phyloP scores from a whole-genome alignment of 2,888 invertebrate species.

The Crossocerus cetratus region DNA sequence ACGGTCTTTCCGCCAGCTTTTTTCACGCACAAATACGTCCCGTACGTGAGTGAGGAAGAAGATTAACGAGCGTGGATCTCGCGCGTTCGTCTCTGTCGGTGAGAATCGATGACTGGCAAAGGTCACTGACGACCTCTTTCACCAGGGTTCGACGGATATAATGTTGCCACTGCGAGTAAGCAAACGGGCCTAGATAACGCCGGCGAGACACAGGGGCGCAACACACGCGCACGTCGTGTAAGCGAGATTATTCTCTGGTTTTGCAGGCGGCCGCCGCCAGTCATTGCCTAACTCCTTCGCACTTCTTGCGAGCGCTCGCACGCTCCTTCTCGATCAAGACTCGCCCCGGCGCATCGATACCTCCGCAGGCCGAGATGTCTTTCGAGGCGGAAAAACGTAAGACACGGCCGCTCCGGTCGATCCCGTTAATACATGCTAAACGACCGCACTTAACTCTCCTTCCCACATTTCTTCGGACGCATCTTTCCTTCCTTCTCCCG shows the following conservation, averaged over 20 bases:
- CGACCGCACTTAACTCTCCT: too few species aligned
- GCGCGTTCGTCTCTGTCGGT: not conserved
- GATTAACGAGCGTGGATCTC: not conserved
- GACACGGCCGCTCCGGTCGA: constrained; percentile 28
- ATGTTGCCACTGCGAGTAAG: constrained; percentile 54
- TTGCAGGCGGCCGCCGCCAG: constrained; percentile 40
- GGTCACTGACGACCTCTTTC: constrained; percentile 1
- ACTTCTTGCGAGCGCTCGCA: constrained; percentile 2
- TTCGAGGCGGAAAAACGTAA: constrained; percentile 67
- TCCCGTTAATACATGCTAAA: constrained; percentile 49
- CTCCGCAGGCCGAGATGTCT: constrained; percentile 51
- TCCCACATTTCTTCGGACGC: too few species aligned
- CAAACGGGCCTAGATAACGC: constrained; percentile 6
- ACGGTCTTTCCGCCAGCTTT: constrained; percentile 11
- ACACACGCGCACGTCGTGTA: constrained; percentile 11
- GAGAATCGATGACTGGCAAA: constrained; percentile 25
- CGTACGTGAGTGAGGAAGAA: not conserved
- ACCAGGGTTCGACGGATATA: constrained; percentile 19
- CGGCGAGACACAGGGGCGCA: too few species aligned
- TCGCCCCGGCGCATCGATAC: constrained; percentile 6
- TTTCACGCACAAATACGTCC: constrained; percentile 8
- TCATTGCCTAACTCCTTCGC: constrained; percentile 11
- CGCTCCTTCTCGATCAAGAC: constrained; percentile 15
- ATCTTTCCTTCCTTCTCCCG: too few species aligned
- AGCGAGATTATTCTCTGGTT: constrained; percentile 45